Conservation (phyloP, 2,888 invertebrate genomes). For the Cephus sareptanus region DNA sequence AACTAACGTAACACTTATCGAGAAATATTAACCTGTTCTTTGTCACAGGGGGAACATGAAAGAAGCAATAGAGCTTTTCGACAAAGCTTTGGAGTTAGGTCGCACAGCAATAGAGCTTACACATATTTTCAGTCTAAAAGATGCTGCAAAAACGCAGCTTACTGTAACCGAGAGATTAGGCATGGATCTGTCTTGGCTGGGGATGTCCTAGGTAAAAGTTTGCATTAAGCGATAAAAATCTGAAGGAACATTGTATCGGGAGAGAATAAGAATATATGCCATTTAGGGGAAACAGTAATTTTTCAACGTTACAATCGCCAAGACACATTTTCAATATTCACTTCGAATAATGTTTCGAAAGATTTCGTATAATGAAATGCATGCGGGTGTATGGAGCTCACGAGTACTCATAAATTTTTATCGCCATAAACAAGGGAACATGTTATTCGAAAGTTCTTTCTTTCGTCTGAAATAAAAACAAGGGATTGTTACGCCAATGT, state of each 20-base stretch:
- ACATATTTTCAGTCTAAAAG: slow-evolving; percentile 88
- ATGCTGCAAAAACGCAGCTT: slow-evolving; percentile 90
- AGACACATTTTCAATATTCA: not conserved
- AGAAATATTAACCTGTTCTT: not conserved
- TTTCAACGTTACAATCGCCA: not conserved
- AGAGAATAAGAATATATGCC: not conserved
- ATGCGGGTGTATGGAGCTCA: not conserved
- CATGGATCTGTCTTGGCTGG: slow-evolving; percentile 65
- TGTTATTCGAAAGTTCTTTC: not conserved
- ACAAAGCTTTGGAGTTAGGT: slow-evolving; percentile 86
- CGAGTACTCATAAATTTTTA: not conserved
- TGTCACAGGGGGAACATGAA: slow-evolving; percentile 80
- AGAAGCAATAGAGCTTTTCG: slow-evolving; percentile 86
- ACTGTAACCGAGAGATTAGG: slow-evolving; percentile 84
- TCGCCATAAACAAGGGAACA: not conserved
- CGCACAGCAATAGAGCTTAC: slow-evolving; percentile 91
- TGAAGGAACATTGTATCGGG: not conserved
- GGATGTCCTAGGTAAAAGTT: not conserved
- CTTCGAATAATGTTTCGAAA: not conserved
- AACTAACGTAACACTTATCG: not conserved
- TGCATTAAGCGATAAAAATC: not conserved
- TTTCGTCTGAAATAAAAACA: not conserved
- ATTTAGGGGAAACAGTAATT: not conserved
- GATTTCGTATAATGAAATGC: not conserved
- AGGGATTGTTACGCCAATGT: not conserved